Conservation (phyloP, 1,140 invertebrate genomes). For the Trichoplusia ni region DNA sequence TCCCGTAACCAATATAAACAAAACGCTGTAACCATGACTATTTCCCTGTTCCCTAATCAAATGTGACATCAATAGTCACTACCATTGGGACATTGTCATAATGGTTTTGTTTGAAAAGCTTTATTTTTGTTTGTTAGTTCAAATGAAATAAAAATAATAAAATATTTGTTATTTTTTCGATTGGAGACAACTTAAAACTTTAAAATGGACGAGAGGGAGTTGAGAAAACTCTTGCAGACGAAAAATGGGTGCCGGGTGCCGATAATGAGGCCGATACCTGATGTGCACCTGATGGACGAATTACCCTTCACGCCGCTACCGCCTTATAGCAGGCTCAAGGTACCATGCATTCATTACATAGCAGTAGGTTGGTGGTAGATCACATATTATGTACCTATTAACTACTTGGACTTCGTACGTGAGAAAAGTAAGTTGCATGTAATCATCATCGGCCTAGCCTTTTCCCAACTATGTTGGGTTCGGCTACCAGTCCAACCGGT, state of each 20-base stretch:
- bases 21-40: conserved; percentile 20
- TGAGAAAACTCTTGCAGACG: conserved; percentile 66
- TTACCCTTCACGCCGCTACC: conserved; percentile 72
- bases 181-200: neutral
- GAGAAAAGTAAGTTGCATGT: too few species aligned
- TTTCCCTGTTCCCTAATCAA: conserved; percentile 24
- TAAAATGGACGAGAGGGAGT: conserved; percentile 69
- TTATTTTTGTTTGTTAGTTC: neutral
- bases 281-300: conserved; percentile 70
- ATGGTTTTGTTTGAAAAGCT: neutral
- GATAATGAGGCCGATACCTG: conserved; percentile 69
- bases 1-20: neutral
- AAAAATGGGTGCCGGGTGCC: conserved; percentile 75
- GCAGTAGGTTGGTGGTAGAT: neutral
- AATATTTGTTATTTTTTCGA: neutral
- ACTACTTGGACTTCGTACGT: too few species aligned
- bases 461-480: too few species aligned
- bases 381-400: too few species aligned
- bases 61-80: conserved; percentile 16
- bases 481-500: too few species aligned
- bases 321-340: conserved; percentile 74
- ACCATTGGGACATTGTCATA: neutral
- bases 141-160: conserved; percentile 8
- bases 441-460: too few species aligned
- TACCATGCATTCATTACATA: conserved; percentile 38